Evolutionary conservation across 2,113 vertebrate genomes (phyloP).

Genomic region (Labeo rohita): DNA sequence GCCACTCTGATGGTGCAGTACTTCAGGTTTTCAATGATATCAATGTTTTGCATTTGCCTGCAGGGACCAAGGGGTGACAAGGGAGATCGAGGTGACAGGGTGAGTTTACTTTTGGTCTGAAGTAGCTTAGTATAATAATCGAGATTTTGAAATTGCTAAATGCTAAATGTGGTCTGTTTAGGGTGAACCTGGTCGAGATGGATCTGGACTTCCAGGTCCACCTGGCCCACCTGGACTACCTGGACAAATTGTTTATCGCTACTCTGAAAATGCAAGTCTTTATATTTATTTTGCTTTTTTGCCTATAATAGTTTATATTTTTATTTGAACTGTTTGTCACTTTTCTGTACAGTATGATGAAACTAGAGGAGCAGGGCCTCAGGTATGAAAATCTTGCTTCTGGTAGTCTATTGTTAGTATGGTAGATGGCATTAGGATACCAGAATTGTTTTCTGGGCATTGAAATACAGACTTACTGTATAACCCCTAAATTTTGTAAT

Average conservation of each 20-base stretch:
- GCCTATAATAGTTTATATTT: background rate
- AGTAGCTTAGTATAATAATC: background rate
- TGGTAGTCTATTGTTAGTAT: background rate
- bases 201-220: slow-evolving; percentile 79
- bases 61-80: slow-evolving; percentile 87
- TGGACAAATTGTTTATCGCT: slow-evolving; percentile 77
- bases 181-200: slow-evolving; percentile 89
- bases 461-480: background rate
- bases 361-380: slow-evolving; percentile 18
- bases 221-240: slow-evolving; percentile 88
- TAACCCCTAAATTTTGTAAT: background rate
- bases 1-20: background rate
- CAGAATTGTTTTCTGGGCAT: background rate
- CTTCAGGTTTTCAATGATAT: background rate
- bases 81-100: slow-evolving; percentile 83
- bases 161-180: slow-evolving; percentile 61
- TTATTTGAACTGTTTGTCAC: background rate
- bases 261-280: slow-evolving; percentile 68
- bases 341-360: slow-evolving; percentile 24
- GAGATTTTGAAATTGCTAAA: background rate
- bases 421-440: background rate
- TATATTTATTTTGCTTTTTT: background rate
- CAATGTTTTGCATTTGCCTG: slow-evolving; percentile 44
- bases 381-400: slow-evolving; percentile 11
- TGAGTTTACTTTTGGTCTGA: slow-evolving; percentile 65